A percentile compares a stretch with the other conserved stretches of the same genome.
These are phyloP conservation scores for Pherbina coryleti DNA, from an alignment of 2,888 invertebrate species.

Conservation along the genomic window DNA sequence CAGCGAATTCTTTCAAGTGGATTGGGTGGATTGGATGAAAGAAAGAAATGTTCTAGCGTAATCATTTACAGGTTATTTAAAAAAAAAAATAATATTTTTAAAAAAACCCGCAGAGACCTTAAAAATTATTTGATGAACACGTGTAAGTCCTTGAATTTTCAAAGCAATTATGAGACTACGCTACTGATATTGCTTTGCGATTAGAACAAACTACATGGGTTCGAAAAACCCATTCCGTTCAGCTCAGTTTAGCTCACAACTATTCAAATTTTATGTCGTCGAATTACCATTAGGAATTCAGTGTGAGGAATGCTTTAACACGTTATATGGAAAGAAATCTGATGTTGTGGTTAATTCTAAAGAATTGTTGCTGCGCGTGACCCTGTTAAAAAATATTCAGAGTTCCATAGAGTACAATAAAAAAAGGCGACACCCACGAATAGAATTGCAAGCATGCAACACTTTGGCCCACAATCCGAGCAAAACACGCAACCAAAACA, in stretches of 20 bases:
- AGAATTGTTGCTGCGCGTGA: not conserved
- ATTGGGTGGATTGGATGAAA: no score
- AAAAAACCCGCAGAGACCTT: no score
- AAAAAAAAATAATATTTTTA: no score
- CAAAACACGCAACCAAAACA: slow-evolving; percentile 32
- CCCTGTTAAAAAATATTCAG: not conserved
- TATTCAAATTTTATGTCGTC: not conserved
- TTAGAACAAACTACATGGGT: no score
- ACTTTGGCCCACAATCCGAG: slow-evolving; percentile 24
- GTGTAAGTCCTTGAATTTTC: no score
- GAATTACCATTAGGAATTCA: not conserved
- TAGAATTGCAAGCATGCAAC: slow-evolving; percentile 26
- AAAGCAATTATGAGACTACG: no score
- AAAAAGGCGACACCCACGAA: slow-evolving; percentile 32
- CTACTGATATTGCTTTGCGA: no score
- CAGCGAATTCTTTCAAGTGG: no score
- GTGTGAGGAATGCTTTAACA: not conserved
- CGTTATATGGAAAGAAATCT: not conserved
- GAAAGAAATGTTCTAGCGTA: no score
- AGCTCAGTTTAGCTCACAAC: not conserved
- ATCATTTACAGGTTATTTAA: no score
- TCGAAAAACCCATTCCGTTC: no score
- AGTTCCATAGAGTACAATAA: not conserved
- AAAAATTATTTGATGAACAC: no score
- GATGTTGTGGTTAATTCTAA: not conserved